Evolutionary conservation across 2,113 vertebrate species (phyloP).

Genomic region (Stercorarius parasiticus): DNA sequence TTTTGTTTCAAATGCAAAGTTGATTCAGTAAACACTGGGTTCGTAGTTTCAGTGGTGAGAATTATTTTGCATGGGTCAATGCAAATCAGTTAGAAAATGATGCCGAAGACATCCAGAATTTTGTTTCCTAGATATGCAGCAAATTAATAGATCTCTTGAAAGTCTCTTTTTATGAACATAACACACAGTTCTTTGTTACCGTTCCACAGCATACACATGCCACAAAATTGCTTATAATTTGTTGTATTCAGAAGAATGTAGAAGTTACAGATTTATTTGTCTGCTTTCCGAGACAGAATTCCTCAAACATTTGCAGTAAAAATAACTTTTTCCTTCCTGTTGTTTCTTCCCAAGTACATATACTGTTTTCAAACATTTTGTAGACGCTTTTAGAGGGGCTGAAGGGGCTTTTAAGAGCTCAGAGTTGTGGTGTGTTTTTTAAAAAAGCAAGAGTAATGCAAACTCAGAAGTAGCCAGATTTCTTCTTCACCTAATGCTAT

Average conservation of each 20-base stretch:
- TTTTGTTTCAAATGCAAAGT: neutral
- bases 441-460: neutral
- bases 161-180: neutral
- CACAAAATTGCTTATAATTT: neutral
- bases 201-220: neutral
- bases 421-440: neutral
- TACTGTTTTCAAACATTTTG: neutral
- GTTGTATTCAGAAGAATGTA: neutral
- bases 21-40: neutral
- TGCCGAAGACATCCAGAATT: neutral
- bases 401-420: neutral
- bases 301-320: neutral
- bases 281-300: neutral
- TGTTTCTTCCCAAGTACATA: neutral
- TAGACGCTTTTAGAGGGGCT: neutral
- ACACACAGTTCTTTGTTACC: neutral
- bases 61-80: neutral
- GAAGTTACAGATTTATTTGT: neutral
- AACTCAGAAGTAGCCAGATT: neutral
- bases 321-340: neutral
- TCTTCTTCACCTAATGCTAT: neutral
- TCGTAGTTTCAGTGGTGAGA: neutral
- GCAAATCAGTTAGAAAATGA: neutral
- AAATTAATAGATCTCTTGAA: neutral
- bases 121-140: neutral